These are phyloP conservation scores for Pristionchus mayeri DNA, from an alignment of 2,888 invertebrate species.

Conservation along the genomic window DNA sequence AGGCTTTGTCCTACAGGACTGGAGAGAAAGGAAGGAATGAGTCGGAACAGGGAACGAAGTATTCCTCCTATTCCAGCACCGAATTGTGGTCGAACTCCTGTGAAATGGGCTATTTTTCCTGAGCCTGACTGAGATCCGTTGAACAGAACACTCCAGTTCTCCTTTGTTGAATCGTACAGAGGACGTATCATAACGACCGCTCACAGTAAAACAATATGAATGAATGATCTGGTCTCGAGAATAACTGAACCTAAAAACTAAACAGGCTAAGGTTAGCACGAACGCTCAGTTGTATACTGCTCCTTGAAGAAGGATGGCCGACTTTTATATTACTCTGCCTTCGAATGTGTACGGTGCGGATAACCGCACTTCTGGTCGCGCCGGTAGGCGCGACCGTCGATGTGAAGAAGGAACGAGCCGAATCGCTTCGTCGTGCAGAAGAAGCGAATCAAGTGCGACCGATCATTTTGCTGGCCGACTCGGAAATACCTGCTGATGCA, in stretches of 20 bases:
- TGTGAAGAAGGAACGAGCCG: neutral
- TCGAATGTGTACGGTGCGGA: neutral
- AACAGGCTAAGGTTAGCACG: too few species aligned
- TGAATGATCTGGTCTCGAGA: too few species aligned
- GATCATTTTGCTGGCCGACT: neutral
- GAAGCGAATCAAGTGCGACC: neutral
- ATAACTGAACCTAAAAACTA: too few species aligned
- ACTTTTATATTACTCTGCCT: neutral
- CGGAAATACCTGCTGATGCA: neutral
- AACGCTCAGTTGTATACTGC: too few species aligned
- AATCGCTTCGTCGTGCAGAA: neutral
- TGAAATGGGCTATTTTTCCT: neutral
- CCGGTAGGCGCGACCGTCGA: neutral
- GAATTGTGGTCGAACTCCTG: neutral
- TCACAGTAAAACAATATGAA: too few species aligned
- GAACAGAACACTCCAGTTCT: constrained; percentile 2
- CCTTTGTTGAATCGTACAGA: neutral
- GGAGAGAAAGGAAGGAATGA: neutral
- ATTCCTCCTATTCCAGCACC: neutral
- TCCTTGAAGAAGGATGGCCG: neutral
- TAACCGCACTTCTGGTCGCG: neutral
- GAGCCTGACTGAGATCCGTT: neutral
- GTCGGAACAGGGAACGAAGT: neutral
- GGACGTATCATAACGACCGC: neutral
- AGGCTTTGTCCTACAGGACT: neutral